phyloP scores from a whole-genome alignment of 2,888 invertebrate species.

The Harpagoxenus sublaevis region DNA sequence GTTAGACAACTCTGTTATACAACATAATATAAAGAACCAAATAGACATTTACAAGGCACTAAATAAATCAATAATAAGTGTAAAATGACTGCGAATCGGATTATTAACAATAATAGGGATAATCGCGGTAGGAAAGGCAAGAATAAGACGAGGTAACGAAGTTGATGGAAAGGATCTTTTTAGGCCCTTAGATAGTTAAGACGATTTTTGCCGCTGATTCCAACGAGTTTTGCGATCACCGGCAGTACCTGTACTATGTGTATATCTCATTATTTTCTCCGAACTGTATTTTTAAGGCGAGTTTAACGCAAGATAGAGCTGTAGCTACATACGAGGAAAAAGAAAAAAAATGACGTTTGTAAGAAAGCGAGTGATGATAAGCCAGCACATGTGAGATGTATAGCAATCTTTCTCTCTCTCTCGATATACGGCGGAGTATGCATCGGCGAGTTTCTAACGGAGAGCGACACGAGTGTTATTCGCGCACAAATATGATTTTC shows the following conservation, averaged over 20 bases:
- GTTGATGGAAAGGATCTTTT: conserved; percentile 68
- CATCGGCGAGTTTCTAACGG: conserved; percentile 65
- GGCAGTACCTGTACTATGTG: conserved; percentile 82
- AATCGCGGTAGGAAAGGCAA: conserved; percentile 46
- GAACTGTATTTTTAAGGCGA: conserved; percentile 78
- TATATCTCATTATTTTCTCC: conserved; percentile 79
- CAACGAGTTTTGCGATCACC: conserved; percentile 71
- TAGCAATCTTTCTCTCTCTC: conserved; percentile 61
- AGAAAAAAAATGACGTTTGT: conserved; percentile 61
- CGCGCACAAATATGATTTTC: conserved; percentile 71
- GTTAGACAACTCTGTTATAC: conserved; percentile 54
- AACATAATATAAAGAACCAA: conserved; percentile 74
- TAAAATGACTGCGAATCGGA: conserved; percentile 75
- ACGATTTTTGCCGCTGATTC: conserved; percentile 77
- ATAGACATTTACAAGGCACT: conserved; percentile 78
- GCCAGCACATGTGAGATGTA: conserved; percentile 64
- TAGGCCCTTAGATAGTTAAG: conserved; percentile 75
- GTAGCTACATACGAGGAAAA: conserved; percentile 50
- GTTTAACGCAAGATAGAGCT: conserved; percentile 62
- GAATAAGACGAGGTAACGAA: conserved; percentile 59
- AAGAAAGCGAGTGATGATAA: conserved; percentile 65
- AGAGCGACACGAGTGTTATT: conserved; percentile 70
- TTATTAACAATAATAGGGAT: conserved; percentile 68
- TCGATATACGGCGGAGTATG: conserved; percentile 61
- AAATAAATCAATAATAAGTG: conserved; percentile 79